Evolutionary conservation across 2,888 invertebrate genomes (phyloP).

Genomic region (Ophioninae sp.): DNA sequence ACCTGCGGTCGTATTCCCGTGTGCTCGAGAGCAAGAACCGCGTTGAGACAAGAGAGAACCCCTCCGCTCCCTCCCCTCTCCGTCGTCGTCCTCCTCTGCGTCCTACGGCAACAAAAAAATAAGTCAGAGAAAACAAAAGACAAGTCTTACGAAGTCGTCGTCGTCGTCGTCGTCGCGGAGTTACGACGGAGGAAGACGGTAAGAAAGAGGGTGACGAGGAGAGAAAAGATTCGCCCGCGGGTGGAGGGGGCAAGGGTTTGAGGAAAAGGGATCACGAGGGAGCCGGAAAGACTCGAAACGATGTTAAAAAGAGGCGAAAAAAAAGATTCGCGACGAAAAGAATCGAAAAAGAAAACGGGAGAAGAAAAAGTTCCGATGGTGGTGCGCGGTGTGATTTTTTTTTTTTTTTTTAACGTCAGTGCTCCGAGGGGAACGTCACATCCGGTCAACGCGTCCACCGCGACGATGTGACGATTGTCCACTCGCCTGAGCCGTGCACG

Average conservation of each 20-base stretch:
- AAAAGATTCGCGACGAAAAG: not conserved
- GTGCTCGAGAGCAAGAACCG: conserved; percentile 35
- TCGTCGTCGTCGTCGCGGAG: conserved; percentile 1
- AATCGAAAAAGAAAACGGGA: conserved; percentile 49
- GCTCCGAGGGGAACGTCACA: conserved; percentile 70
- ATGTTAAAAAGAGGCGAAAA: conserved; percentile 47
- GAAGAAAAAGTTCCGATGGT: conserved; percentile 41
- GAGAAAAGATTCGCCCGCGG: conserved; percentile 33
- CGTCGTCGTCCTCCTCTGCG: no score
- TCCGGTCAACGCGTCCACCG: conserved; percentile 77
- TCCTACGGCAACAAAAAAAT: conserved; percentile 60
- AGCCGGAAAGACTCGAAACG: conserved; percentile 26
- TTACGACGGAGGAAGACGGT: conserved; percentile 27
- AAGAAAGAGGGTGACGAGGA: conserved; percentile 16
- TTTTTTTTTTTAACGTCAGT: conserved; percentile 73
- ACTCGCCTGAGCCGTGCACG: conserved; percentile 43
- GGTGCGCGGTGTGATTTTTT: conserved; percentile 69
- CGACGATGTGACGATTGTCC: conserved; percentile 50
- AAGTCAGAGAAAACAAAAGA: conserved; percentile 58
- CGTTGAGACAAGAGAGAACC: conserved; percentile 64
- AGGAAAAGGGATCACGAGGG: conserved; percentile 23
- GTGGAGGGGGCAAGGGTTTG: not conserved
- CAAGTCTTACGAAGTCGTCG: conserved; percentile 20
- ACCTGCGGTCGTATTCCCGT: conserved; percentile 57
- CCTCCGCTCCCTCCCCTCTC: no score